Conservation (phyloP, 2,888 invertebrate genomes). For the Blastobasis adustella region DNA sequence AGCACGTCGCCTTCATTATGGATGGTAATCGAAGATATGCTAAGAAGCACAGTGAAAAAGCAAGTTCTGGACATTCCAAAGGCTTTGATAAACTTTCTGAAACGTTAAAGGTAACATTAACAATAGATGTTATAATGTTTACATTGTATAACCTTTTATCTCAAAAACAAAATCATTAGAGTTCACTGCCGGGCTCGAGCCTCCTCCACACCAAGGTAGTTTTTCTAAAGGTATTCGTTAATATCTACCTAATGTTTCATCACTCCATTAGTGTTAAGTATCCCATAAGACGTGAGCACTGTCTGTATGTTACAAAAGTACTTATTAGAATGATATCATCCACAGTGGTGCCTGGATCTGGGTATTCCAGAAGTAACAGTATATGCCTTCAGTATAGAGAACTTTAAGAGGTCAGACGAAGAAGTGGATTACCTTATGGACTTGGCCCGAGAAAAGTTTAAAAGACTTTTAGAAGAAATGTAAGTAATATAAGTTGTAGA, state of each 20-base stretch:
- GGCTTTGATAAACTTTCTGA: conserved; percentile 89
- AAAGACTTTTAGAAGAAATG: conserved; percentile 86
- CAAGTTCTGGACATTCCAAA: conserved; percentile 86
- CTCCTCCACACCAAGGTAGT: too few species aligned
- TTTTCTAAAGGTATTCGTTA: too few species aligned
- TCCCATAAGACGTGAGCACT: too few species aligned
- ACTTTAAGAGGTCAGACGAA: conserved; percentile 92
- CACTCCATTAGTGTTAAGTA: too few species aligned
- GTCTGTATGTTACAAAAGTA: too few species aligned
- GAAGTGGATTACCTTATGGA: conserved; percentile 94
- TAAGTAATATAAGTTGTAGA: conserved; percentile 33
- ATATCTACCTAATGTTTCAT: too few species aligned
- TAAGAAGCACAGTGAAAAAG: conserved; percentile 82
- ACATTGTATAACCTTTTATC: too few species aligned
- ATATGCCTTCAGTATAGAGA: conserved; percentile 99
- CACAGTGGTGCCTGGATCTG: conserved; percentile 91
- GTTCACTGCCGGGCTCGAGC: too few species aligned
- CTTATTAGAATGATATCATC: conserved; percentile 9
- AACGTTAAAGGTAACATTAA: conserved; percentile 78
- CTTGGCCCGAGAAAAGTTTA: conserved; percentile 90
- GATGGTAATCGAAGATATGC: conserved; percentile 98
- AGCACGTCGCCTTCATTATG: conserved; percentile 98
- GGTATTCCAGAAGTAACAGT: conserved; percentile 96
- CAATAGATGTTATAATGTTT: conserved; percentile 72
- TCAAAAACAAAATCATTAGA: too few species aligned